Evolutionary conservation across 2,113 vertebrate genomes (phyloP).

Genomic region (Acrocephalus arundinaceus): DNA sequence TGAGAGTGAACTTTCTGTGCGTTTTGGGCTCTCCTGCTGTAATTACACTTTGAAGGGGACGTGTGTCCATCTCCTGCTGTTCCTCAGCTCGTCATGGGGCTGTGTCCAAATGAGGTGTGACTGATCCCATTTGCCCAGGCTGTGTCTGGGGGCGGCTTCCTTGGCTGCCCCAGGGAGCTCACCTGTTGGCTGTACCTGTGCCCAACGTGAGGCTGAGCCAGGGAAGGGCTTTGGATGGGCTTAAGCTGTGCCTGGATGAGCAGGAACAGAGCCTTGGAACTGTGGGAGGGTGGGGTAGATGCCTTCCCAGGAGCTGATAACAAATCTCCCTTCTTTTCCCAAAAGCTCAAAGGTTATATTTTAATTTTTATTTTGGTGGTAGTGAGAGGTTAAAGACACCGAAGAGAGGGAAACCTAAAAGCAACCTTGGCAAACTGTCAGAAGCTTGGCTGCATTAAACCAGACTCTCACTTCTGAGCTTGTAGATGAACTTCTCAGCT

Average conservation of each 20-base stretch:
- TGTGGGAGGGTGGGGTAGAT: rapidly evolving
- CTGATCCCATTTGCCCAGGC: neutral
- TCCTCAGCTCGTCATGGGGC: neutral
- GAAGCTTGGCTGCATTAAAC: neutral
- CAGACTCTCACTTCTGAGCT: neutral
- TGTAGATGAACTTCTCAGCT: neutral
- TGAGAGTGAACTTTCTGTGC: neutral
- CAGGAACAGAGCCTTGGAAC: neutral
- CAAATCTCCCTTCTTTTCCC: rapidly evolving
- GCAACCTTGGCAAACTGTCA: neutral
- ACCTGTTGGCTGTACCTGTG: rapidly evolving
- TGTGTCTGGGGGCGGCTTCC: neutral
- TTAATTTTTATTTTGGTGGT: neutral
- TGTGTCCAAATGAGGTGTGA: neutral
- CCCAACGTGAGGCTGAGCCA: neutral
- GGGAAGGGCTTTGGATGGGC: neutral
- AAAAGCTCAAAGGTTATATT: neutral
- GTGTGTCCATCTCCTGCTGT: neutral
- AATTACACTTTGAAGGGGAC: neutral
- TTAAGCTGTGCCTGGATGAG: no score
- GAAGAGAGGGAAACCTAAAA: neutral
- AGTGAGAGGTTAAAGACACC: neutral
- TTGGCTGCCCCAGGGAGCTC: neutral
- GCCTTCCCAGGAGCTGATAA: neutral
- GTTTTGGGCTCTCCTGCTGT: neutral